Base-by-base conservation (phyloP, 1,140 invertebrate species). In the Caenorhabditis brenneri region DNA sequence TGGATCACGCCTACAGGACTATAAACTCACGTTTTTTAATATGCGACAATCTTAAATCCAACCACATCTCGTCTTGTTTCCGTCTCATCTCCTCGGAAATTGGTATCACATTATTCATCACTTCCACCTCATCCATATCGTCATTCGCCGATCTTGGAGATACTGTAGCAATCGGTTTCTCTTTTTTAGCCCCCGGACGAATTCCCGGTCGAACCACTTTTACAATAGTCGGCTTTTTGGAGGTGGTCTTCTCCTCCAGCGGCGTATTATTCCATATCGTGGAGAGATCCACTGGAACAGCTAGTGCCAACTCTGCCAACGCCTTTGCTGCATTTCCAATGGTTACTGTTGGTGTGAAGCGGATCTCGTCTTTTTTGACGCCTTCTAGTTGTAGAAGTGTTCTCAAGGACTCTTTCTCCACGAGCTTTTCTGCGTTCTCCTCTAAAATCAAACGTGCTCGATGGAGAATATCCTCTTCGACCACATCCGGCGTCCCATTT, bases 401-500 rank as follows among this genome's bases (percentile, higher is more conserved):
- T 27, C 82, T 31, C 46, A 83, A 27, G 2, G 82, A 83, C n/a
- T 83, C 82, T 24, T 51, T 69, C 27, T 79, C 82, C 12, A 83
- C 29, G 0, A 83, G 19, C 22, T 80, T 80, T 19, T 51, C 79
- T 15, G 51, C 51, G 19, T 31, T 53, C 19, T 80, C 79, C 16
- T 80, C 51, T 39, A 80, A 19, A 80, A 80, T 36, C 48, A 24
- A 33, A 0, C 79, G 9, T 1, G 82, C 82, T 39, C 82, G 7
- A 19, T 83, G 29, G 0, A 83, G 42, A 58, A 83, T 83, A 31
- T 83, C 82, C 42, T 83, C 58, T 49, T 65, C 51, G 0, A 24
- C 31, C 27, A 83, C 82, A 33, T 83, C 82, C 22, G 82, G 82
- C 2, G 82, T 83, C n/a, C 82, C 82, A 39, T 83, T 83, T 22